phyloP scores from a whole-genome alignment of 2,888 invertebrate species.

The Gasteruption jaculator region DNA sequence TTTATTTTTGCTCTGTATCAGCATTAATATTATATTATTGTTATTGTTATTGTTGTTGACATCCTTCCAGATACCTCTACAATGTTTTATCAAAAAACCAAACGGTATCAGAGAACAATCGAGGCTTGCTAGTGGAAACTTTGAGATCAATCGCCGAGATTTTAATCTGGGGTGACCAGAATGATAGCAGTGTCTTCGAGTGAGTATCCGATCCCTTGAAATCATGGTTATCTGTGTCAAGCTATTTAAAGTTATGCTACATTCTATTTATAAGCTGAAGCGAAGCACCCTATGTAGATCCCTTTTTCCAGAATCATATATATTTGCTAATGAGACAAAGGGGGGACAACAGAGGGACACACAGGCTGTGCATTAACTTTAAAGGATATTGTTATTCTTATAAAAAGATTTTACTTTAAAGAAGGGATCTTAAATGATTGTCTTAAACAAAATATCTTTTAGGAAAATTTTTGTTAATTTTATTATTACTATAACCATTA shows the following conservation, averaged over 20 bases:
- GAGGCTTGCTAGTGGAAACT: constrained; percentile 93
- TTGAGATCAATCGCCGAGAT: constrained; percentile 97
- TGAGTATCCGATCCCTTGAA: constrained; percentile 63
- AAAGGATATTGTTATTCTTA: too few relatives aligned
- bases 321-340: too few relatives aligned
- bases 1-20: constrained; percentile 1
- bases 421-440: too few relatives aligned
- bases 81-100: constrained; percentile 92
- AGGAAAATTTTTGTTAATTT: neutral
- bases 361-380: too few relatives aligned
- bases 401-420: too few relatives aligned
- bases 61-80: constrained; percentile 70
- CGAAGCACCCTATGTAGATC: too few relatives aligned
- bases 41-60: constrained; percentile 9
- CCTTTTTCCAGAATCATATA: too few relatives aligned
- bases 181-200: constrained; percentile 99
- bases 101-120: constrained; percentile 89
- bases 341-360: too few relatives aligned
- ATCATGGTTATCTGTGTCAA: too few relatives aligned
- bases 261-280: too few relatives aligned
- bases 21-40: neutral
- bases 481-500: constrained; percentile 1
- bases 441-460: too few relatives aligned
- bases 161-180: constrained; percentile 99
- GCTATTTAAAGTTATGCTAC: too few relatives aligned